Percentiles rank a stretch among this genome's conserved stretches.
Evolutionary conservation across 2,113 vertebrate genomes (phyloP).

Genomic region (Heterotis niloticus): DNA sequence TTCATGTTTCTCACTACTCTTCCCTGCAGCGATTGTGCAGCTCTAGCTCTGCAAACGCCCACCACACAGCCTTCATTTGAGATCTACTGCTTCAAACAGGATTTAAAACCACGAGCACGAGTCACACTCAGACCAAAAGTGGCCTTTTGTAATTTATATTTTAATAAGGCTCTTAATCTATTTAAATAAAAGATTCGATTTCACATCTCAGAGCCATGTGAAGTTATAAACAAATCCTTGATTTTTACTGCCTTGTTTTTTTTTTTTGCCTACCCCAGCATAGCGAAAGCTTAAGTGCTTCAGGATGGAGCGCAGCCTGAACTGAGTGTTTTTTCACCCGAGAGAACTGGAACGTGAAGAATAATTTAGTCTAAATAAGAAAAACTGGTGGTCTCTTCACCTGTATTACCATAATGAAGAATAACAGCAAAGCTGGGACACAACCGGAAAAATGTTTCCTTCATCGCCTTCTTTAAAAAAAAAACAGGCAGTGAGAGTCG

Average conservation of each 20-base stretch:
- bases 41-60: conserved; percentile 8
- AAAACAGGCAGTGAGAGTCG: background rate
- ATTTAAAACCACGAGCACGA: conserved; percentile 33
- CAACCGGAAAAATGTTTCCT: background rate
- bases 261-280: background rate
- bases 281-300: background rate
- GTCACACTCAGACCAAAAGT: conserved; percentile 38
- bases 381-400: background rate
- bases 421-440: background rate
- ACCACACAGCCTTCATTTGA: background rate
- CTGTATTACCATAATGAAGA: background rate
- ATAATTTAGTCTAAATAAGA: background rate
- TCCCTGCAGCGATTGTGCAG: background rate
- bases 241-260: conserved; percentile 18
- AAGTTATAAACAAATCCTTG: conserved; percentile 35
- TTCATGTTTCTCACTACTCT: background rate
- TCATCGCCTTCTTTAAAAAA: background rate
- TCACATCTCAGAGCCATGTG: conserved; percentile 26
- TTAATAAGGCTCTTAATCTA: conserved; percentile 37
- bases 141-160: conserved; percentile 37
- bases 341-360: too few relatives aligned
- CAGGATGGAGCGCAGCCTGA: conserved; percentile 1
- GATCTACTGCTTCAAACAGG: background rate
- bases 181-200: conserved; percentile 26
- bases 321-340: background rate